phyloP scores from a whole-genome alignment of 2,113 vertebrate genomes.

The Microcebus jonahi region DNA sequence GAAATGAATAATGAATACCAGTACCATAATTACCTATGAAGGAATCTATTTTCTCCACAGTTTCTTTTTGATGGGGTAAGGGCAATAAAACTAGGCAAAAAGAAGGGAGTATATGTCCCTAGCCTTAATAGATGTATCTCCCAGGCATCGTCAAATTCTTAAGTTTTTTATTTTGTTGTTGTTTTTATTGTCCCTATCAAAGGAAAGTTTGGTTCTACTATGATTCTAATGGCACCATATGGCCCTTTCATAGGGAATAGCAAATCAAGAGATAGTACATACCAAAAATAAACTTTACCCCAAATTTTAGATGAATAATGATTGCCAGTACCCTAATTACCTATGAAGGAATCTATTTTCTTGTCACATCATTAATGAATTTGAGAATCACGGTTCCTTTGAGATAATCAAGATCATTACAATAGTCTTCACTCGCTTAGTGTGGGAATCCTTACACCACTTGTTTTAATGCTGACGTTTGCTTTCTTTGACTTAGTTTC shows the following conservation, averaged over 20 bases:
- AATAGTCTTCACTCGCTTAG: background rate
- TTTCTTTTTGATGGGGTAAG: background rate
- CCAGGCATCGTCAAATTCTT: background rate
- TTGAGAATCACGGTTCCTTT: background rate
- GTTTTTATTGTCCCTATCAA: background rate
- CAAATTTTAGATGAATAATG: background rate
- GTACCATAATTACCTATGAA: background rate
- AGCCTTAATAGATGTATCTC: background rate
- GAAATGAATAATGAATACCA: background rate
- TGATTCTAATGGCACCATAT: background rate
- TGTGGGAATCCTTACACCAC: background rate
- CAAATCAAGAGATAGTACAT: background rate
- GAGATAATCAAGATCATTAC: background rate
- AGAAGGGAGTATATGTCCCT: background rate
- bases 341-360: background rate
- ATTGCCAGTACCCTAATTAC: background rate
- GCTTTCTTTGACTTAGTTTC: constrained; percentile 23
- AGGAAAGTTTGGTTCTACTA: background rate
- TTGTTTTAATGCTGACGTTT: background rate
- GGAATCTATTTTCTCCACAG: background rate
- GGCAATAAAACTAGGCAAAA: background rate
- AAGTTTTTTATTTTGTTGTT: background rate
- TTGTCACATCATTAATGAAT: background rate
- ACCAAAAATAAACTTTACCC: background rate
- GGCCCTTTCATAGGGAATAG: background rate